Evolutionary conservation across 1,140 invertebrate species (phyloP), one percentile per base, ranked within the genome.

Genomic region (Pogonus chalceus): DNA sequence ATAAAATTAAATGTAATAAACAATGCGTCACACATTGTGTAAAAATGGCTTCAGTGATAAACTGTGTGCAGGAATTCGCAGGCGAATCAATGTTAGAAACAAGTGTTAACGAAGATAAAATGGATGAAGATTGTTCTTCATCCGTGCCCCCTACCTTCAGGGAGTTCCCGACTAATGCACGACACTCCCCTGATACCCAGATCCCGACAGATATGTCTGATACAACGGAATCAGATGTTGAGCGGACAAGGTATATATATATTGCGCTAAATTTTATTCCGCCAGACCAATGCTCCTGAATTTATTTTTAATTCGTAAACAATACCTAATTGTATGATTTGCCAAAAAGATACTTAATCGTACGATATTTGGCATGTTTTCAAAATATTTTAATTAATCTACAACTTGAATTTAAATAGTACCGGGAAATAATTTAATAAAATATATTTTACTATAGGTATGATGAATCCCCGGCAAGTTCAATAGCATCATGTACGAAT

Each of bases 201-300:
- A 10, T 80, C 18, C 83, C 83, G 24, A 88, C 87, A 4, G 88
- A 91, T 72, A 77, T 85, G 62, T 88, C 87, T 18, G 87, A 90
- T 69, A 85, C 84, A 10, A 87, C 84, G 46, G 89, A 92, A 68
- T 90, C 88, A 51, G 89, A 90, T 56, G 79, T 74, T 22, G 85
- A 85, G 60, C 37, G 37, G 18, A 43, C n/a, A n/a, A 18, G 4
- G 18, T 43, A 18, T 18, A 16, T 43, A 16, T 43, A 18, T 43
- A 18, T 43, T 7, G 37, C 4, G 4, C 26, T 7, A 31, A 7
- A 14, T 31, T 31, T 31, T 31, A 31, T 31, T 31, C 14, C 4
- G 26, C 14, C 14, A 31, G 14, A 14, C 4, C 26, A 14, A 14
- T 14, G 4, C 26, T 31, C 4, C 14, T 31, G 26, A 7, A 14